Percentiles rank a stretch among this genome's conserved stretches.
phyloP scores from a whole-genome alignment of 2,888 invertebrate species.

The Lasioglossum malachurum region DNA sequence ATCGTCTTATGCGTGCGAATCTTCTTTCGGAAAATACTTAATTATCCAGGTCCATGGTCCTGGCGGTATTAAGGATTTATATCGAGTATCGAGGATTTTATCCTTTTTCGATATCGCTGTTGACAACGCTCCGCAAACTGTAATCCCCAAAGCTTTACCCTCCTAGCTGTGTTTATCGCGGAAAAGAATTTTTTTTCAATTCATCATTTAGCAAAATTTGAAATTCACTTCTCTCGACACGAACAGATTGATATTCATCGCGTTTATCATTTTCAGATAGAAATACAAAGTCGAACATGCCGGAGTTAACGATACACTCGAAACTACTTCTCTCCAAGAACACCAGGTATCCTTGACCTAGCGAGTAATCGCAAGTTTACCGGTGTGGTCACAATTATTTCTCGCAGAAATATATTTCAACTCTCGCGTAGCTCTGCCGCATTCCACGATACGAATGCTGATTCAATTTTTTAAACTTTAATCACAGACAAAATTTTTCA shows the following conservation, averaged over 20 bases:
- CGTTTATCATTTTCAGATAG: not conserved
- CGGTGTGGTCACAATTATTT: not conserved
- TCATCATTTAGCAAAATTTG: not conserved
- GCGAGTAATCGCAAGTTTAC: slow-evolving; percentile 1
- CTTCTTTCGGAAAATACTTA: not conserved
- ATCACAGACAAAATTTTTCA: too few relatives aligned
- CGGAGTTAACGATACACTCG: not conserved
- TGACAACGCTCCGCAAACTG: not conserved
- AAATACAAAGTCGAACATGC: not conserved
- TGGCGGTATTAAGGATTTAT: not conserved
- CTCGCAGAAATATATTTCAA: not conserved
- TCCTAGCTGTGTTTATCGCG: not conserved
- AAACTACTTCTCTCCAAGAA: not conserved
- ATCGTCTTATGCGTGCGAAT: not conserved
- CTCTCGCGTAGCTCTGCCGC: not conserved
- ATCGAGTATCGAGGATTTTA: not conserved
- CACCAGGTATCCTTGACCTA: not conserved
- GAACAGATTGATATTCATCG: not conserved
- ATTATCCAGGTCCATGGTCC: not conserved
- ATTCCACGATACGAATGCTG: not conserved
- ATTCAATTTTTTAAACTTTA: not conserved
- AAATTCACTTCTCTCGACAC: not conserved
- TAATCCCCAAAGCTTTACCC: not conserved
- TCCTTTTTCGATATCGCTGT: not conserved
- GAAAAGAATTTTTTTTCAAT: not conserved